phyloP scores from a whole-genome alignment of 2,797 vertebrate genomes.

The Rhyacichthys aspro region DNA sequence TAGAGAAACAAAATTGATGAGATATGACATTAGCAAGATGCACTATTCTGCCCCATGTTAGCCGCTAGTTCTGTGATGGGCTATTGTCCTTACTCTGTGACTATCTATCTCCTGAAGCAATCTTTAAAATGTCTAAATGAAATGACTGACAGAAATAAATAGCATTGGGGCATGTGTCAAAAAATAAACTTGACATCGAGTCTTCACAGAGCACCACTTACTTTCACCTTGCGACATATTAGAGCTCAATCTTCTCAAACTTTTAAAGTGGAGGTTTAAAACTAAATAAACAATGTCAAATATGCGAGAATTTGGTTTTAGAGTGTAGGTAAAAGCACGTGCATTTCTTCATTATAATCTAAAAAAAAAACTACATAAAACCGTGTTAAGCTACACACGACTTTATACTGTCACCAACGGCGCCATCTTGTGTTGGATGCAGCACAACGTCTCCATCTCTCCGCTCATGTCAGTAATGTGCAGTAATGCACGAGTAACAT shows the following conservation, averaged over 20 bases:
- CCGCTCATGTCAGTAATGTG: background rate
- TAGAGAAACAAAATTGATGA: constrained; percentile 32
- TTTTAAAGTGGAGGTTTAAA: too few relatives aligned
- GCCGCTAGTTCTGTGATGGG: background rate
- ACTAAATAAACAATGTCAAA: too few relatives aligned
- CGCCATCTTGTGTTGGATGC: constrained; percentile 43
- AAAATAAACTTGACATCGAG: too few relatives aligned
- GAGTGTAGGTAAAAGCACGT: too few relatives aligned
- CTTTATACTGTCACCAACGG: background rate
- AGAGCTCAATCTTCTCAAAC: too few relatives aligned
- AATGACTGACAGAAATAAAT: constrained; percentile 10
- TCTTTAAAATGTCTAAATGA: constrained; percentile 2
- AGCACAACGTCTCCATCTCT: background rate
- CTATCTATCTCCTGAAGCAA: background rate
- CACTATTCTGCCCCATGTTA: constrained; percentile 1
- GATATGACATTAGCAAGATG: constrained; percentile 20
- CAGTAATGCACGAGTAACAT: background rate
- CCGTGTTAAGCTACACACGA: too few relatives aligned
- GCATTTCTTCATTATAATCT: too few relatives aligned
- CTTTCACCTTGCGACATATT: too few relatives aligned
- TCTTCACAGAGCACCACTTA: too few relatives aligned
- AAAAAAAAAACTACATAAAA: too few relatives aligned
- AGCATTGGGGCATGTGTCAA: too few relatives aligned
- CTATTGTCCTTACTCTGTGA: background rate
- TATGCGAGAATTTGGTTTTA: too few relatives aligned